Percentiles rank a stretch among this genome's conserved stretches.
These are phyloP conservation scores for Apogon hyalosoma DNA, from an alignment of 2,797 vertebrate species.

Conservation along the genomic window DNA sequence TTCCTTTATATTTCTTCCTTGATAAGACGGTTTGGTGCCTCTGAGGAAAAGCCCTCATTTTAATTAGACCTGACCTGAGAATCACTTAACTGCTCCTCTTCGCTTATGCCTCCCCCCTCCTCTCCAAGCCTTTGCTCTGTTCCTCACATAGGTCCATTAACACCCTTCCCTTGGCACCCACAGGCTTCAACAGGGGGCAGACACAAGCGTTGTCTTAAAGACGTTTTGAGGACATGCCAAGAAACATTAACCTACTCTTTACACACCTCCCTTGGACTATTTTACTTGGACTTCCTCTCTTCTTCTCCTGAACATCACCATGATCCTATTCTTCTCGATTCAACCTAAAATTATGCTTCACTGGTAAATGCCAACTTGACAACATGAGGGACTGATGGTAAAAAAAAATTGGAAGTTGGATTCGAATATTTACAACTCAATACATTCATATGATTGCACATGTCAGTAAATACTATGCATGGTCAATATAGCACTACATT, in stretches of 20 bases:
- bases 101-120: conserved; percentile 65
- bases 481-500: not conserved
- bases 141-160: conserved; percentile 86
- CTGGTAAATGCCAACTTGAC: conserved; percentile 3
- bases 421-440: not conserved
- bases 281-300: conserved; percentile 51
- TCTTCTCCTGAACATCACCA: conserved; percentile 35
- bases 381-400: conserved; percentile 15
- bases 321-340: conserved; percentile 9
- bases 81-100: conserved; percentile 83
- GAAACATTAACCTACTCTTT: conserved; percentile 79
- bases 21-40: conserved; percentile 78
- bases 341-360: conserved; percentile 6
- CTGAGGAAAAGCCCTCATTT: conserved; percentile 83
- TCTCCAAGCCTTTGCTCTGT: conserved; percentile 71
- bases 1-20: conserved; percentile 74
- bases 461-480: not conserved
- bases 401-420: too few species aligned
- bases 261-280: conserved; percentile 70
- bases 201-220: conserved; percentile 77
- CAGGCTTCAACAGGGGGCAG: conserved; percentile 78
- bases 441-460: not conserved
- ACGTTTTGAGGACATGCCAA: conserved; percentile 84
- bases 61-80: conserved; percentile 86
- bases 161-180: conserved; percentile 83